Percentiles rank a stretch among this genome's conserved stretches.
Conservation (phyloP, 2,113 vertebrate genomes). For the Suricata suricatta region DNA sequence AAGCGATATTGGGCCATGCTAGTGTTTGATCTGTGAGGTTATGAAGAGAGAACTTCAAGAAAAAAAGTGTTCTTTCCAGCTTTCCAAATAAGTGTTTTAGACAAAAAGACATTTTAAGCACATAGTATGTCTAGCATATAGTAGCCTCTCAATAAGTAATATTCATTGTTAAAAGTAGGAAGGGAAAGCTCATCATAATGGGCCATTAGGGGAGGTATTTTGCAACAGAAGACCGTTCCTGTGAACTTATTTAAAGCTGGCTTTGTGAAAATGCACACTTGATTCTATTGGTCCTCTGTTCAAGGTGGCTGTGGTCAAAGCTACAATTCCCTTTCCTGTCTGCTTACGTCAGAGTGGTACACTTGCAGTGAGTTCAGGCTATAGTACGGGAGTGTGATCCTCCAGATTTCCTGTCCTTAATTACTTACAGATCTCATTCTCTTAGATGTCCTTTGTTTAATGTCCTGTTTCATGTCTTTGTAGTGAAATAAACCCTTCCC, state of each 20-base stretch:
- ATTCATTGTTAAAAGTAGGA: not conserved
- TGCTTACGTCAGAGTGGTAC: not conserved
- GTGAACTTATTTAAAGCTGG: not conserved
- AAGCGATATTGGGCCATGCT: not conserved
- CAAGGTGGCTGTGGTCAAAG: not conserved
- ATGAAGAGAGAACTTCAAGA: not conserved
- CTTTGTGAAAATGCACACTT: not conserved
- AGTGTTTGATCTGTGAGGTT: not conserved
- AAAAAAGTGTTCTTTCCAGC: not conserved
- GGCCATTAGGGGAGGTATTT: not conserved
- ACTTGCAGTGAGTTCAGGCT: not conserved
- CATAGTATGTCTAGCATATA: not conserved
- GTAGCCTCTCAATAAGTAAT: not conserved
- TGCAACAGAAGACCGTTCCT: not conserved
- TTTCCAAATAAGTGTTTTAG: constrained; percentile 17
- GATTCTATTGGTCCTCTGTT: not conserved
- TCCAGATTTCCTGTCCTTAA: not conserved
- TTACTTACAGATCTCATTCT: constrained; percentile 49
- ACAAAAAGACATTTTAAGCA: not conserved
- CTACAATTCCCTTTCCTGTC: not conserved
- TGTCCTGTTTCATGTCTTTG: constrained; percentile 77
- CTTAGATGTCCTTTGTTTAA: constrained; percentile 71
- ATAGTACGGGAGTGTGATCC: not conserved
- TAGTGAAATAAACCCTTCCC: constrained; percentile 71
- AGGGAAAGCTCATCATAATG: not conserved